These are phyloP conservation scores for Thunnus albacares DNA, from an alignment of 2,797 vertebrate genomes.

Conservation along the genomic window DNA sequence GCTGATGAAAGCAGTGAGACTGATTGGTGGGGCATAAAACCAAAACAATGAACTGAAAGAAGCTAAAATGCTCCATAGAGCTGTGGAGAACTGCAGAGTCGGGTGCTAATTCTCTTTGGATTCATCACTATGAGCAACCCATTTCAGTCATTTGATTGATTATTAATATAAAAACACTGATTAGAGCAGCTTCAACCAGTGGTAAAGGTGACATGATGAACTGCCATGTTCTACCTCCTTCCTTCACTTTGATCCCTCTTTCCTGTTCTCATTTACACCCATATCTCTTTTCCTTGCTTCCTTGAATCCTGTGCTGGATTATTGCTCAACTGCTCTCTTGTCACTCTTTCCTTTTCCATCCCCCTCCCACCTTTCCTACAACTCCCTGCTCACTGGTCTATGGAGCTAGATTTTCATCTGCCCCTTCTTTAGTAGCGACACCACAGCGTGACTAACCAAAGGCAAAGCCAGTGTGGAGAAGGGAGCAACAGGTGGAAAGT, in stretches of 20 bases:
- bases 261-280: constrained; percentile 49
- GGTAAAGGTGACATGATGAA: neutral
- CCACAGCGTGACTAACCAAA: constrained; percentile 59
- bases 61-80: neutral
- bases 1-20: neutral
- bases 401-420: constrained; percentile 53
- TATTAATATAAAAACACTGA: neutral
- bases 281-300: constrained; percentile 47
- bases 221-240: constrained; percentile 36
- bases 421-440: constrained; percentile 40
- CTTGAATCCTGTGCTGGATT: constrained; percentile 54
- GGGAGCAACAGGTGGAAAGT: constrained; percentile 73
- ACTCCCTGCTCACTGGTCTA: constrained; percentile 28
- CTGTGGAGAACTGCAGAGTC: neutral
- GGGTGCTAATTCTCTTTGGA: too few species aligned
- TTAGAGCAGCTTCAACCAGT: constrained; percentile 15
- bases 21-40: neutral
- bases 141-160: neutral
- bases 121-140: neutral
- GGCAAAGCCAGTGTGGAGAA: constrained; percentile 54
- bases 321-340: constrained; percentile 21
- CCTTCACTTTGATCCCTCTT: constrained; percentile 45
- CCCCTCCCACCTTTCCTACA: constrained; percentile 7
- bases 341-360: constrained; percentile 47
- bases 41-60: constrained; percentile 10